Base-by-base conservation (phyloP, 2,888 invertebrate genomes). In the Abrostola tripartita region DNA sequence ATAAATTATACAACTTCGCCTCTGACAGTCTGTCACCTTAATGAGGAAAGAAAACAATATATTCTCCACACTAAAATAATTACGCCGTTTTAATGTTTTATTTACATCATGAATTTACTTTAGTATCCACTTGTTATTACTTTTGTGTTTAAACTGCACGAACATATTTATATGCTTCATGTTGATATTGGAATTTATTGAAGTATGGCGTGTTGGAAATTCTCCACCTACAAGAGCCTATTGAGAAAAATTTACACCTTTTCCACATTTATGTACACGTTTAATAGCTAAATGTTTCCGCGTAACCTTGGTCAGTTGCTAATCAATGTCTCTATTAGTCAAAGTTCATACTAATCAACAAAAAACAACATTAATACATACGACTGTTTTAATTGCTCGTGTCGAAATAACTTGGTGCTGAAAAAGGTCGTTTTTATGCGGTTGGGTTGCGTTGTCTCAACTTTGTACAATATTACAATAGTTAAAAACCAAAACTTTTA, bases 1-100 rank as follows among this genome's bases (percentile, higher is more conserved):
- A 66, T 71, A 64, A 71, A 68, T 54, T 74, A 71, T 47, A 56
- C 37, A 37, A 56, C n/a, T 53, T 62, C 49, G 56, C 37, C 37
- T 38, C 58, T 41, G 63, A 53, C 57, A 56, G 36, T 41, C 41
- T 58, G 65, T 60, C 58, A 50, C 56, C 24, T 5, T 59, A 68
- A 67, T 63, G 10, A 62, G 37, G 9, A 12, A 61, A 63, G 57
- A 63, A 59, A 42, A 51, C 51, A 68, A 71, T 63, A 56, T 58
- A 56, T 59, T 52, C 49, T 4, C 10, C 5, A n/a, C 35, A 53
- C 8, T 51, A 1, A 58, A 54, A 62, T 53, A 63, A 54, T 62
- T 51, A 51, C 14, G 10, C 24, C n/a, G 5, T 54, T 49, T 62
- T 51, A 55, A 59, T 51, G 12, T 11, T 60, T 40, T 49, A 55